phyloP scores from a whole-genome alignment of 2,797 vertebrate genomes.

The Erethizon dorsatum region DNA sequence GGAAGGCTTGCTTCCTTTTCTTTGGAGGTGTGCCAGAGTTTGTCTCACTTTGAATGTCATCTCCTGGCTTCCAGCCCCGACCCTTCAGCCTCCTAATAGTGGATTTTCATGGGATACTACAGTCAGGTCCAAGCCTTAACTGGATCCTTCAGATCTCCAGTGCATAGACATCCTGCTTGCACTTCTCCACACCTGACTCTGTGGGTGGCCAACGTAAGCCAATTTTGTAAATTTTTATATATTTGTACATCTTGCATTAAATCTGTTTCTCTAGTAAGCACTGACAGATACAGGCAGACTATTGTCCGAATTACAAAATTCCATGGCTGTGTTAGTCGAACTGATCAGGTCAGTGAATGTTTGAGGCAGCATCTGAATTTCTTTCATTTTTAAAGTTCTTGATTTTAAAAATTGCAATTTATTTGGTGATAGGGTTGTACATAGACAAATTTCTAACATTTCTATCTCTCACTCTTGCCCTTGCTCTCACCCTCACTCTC shows the following conservation, averaged over 20 bases:
- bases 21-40: not conserved
- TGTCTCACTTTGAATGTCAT: not conserved
- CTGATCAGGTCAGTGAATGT: not conserved
- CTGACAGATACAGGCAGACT: not conserved
- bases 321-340: not conserved
- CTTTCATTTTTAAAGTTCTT: slow-evolving; percentile 23
- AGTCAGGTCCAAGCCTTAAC: not conserved
- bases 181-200: not conserved
- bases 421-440: not conserved
- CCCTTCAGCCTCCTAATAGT: not conserved
- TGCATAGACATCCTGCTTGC: not conserved
- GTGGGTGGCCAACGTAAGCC: not conserved
- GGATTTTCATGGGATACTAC: not conserved
- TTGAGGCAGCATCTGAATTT: not conserved
- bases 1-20: not conserved
- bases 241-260: not conserved
- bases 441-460: not conserved
- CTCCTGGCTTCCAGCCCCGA: not conserved
- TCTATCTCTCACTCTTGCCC: not conserved
- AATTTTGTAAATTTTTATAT: not conserved
- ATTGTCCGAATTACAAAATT: not conserved
- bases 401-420: not conserved
- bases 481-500: not conserved
- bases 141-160: not conserved
- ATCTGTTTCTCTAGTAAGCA: not conserved